Conservation (phyloP, 2,888 invertebrate genomes). For the Standfussiana lucernea region DNA sequence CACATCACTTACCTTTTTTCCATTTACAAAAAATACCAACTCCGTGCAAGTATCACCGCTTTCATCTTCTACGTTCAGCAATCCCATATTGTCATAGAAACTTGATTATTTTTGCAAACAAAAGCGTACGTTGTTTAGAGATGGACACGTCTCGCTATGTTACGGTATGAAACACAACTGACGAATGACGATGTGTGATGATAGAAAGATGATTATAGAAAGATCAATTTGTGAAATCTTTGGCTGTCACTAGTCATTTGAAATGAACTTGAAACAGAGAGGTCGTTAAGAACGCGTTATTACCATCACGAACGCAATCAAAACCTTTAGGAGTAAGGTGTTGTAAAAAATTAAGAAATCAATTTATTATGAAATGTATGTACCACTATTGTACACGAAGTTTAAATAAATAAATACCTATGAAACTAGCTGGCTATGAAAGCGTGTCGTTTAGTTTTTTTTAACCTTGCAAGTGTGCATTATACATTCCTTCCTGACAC, state of each 20-base stretch:
- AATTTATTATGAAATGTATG: constrained; percentile 12
- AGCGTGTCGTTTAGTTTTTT: background rate
- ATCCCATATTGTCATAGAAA: constrained; percentile 76
- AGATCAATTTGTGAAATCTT: constrained; percentile 55
- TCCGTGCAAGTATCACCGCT: constrained; percentile 76
- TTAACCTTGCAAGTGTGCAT: background rate
- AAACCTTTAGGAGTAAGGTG: constrained; percentile 16
- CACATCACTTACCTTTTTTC: constrained; percentile 83
- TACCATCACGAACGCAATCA: constrained; percentile 24
- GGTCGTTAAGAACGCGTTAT: constrained; percentile 40
- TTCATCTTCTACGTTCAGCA: constrained; percentile 82
- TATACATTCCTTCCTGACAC: background rate
- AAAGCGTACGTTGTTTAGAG: constrained; percentile 16
- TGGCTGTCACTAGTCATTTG: constrained; percentile 34
- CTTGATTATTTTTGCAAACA: constrained; percentile 32
- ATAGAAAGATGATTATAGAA: constrained; percentile 54
- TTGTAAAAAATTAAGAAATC: constrained; percentile 16
- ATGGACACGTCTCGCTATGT: constrained; percentile 67
- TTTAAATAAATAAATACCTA: too few species aligned
- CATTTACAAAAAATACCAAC: constrained; percentile 88
- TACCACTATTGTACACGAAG: too few species aligned
- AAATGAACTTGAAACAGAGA: constrained; percentile 23
- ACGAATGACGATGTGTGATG: constrained; percentile 42
- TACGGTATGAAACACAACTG: constrained; percentile 65
- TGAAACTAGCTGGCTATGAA: too few species aligned